phyloP scores from a whole-genome alignment of 2,888 invertebrate species.

The Andrena chrysosceles region DNA sequence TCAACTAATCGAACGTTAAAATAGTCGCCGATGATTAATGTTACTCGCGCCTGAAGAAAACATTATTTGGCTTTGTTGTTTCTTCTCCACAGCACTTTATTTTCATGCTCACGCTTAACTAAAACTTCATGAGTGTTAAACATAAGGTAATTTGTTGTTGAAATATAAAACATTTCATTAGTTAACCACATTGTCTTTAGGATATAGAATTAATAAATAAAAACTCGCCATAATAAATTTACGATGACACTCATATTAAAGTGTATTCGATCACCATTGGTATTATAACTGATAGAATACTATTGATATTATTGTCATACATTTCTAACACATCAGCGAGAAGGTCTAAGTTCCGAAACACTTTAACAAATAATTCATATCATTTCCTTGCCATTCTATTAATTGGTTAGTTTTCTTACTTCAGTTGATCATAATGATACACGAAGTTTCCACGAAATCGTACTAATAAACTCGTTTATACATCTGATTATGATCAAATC shows the following conservation, averaged over 20 bases:
- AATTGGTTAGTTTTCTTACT: neutral
- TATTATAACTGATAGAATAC: constrained; percentile 2
- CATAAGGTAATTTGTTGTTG: constrained; percentile 56
- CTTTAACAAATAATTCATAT: constrained; percentile 23
- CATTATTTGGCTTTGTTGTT: constrained; percentile 67
- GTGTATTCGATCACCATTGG: constrained; percentile 16
- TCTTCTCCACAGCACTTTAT: constrained; percentile 65
- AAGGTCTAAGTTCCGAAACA: constrained; percentile 7
- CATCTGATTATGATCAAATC: neutral
- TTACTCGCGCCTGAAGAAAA: constrained; percentile 59
- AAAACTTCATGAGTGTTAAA: constrained; percentile 70
- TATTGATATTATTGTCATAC: constrained; percentile 15
- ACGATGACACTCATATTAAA: constrained; percentile 1
- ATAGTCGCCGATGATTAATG: constrained; percentile 64
- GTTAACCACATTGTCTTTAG: constrained; percentile 78
- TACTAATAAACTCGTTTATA: neutral
- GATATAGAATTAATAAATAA: constrained; percentile 31
- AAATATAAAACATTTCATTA: constrained; percentile 62
- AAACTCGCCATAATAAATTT: constrained; percentile 10
- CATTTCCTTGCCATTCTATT: neutral
- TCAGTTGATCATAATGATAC: neutral
- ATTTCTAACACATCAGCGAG: constrained; percentile 5
- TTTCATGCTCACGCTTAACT: constrained; percentile 76
- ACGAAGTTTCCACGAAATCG: neutral
- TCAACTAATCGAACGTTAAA: constrained; percentile 72